These are phyloP conservation scores for Cheilosia vulpina DNA, from an alignment of 2,888 invertebrate species.

Conservation along the genomic window DNA sequence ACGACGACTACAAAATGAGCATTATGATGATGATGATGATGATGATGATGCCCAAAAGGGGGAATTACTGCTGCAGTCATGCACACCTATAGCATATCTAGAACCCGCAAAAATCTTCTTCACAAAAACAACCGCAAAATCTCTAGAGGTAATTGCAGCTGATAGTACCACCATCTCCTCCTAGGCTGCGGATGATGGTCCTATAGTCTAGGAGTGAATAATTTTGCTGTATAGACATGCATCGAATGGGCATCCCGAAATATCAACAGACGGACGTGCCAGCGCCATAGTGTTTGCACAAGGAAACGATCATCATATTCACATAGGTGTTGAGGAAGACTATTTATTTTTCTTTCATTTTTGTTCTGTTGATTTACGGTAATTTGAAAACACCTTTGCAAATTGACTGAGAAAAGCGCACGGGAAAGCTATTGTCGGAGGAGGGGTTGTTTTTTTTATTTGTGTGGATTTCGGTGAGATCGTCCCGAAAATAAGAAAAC, in stretches of 20 bases:
- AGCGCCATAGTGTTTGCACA: slow-evolving; percentile 66
- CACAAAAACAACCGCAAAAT: slow-evolving; percentile 61
- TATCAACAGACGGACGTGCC: slow-evolving; percentile 70
- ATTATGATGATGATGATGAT: slow-evolving; percentile 65
- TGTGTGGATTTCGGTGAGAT: not conserved
- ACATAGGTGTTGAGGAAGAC: slow-evolving; percentile 65
- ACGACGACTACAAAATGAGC: slow-evolving; percentile 10
- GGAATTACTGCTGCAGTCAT: slow-evolving; percentile 68
- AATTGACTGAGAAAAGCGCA: slow-evolving; percentile 61
- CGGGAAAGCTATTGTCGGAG: not conserved
- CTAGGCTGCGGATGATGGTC: slow-evolving; percentile 18
- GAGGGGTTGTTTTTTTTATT: not conserved
- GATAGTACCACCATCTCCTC: slow-evolving; percentile 57
- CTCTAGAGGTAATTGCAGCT: slow-evolving; percentile 63
- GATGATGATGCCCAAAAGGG: slow-evolving; percentile 74
- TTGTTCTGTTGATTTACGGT: slow-evolving; percentile 66
- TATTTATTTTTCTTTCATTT: slow-evolving; percentile 48
- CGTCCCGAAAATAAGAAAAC: too few species aligned
- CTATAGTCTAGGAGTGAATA: slow-evolving; percentile 18
- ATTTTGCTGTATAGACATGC: not conserved
- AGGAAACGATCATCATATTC: slow-evolving; percentile 60
- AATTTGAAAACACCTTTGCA: slow-evolving; percentile 65
- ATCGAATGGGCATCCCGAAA: slow-evolving; percentile 65
- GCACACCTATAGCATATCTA: slow-evolving; percentile 64
- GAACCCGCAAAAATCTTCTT: slow-evolving; percentile 50